Evolutionary conservation across 2,113 vertebrate species (phyloP), one percentile per base, ranked within the genome.

Genomic region (Cairina moschata): DNA sequence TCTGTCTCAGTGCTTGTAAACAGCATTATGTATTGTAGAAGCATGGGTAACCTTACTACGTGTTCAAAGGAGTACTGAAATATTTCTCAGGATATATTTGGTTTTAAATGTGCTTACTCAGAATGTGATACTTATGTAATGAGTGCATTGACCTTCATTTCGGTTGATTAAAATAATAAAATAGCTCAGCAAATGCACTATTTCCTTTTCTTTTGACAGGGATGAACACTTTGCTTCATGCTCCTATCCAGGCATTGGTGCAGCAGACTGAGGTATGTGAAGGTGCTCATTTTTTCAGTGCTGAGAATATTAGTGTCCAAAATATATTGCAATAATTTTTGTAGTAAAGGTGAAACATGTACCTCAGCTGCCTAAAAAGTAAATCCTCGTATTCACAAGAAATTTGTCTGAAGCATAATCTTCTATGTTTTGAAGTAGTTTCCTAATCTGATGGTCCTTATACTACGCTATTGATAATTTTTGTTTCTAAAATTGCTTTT

Each of bases 211-310:
- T 96, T 71, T 90, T 7, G 1, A 48, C 96, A 98, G 98, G 98
- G 44, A 98, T 98, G 98, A 97, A 83, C 80, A 98, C 97, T 38
- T 91, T 98, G 92, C 98, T 98, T 96, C 98, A 98, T 50, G 98
- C 97, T 54, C 98, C 98, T 22, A 97, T 98, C 94, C 98, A 98
- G 91, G 97, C 50, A 9, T 55, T 74, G n/a, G 91, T 93, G 85
- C 98, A 97, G 81, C 96, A 97, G 86, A 65, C 73, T 71, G 97
- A 98, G 98, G 98, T 98, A 98, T 40, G 50, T 72, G 36, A 91
- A 94, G 26, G 60, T 13, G 88, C 62, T 86, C 13, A 5, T 25
- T 58, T 46, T 48, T 25, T 69, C 90, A 21, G 31, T 68, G 42
- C 34, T 85, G 34, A 56, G 76, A 91, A 74, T 67, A 36, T 5